Base-by-base conservation (phyloP, 2,888 invertebrate genomes). In the Apodemia zela region DNA sequence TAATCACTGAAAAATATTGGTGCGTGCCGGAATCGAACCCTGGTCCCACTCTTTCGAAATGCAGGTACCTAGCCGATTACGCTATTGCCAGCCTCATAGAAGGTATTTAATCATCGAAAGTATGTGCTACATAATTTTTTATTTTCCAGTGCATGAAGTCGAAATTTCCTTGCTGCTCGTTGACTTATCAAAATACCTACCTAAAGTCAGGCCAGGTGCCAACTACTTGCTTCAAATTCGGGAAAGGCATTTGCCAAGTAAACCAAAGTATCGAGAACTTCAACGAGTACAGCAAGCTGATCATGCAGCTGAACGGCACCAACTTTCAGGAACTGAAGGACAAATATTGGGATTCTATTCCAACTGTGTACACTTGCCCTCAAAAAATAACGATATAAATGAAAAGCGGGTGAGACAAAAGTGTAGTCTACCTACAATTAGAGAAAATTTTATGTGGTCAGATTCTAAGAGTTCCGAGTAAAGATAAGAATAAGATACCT, bases 301-400 rank as follows among this genome's bases (percentile, higher is more conserved):
- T 51, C 6, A 8, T 13, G 17, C 51, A 51, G 13, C 15, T 51
- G 51, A 51, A 51, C 51, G 18, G 18, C 51, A 51, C 51, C 51
- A 51, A 51, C 51, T 51, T 51, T 51, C 51, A 51, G 3, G 51
- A 51, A 51, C 51, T 51, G 51, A 51, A 51, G 21, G 13, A 17
- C 51, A 51, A 51, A 15, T 51, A 51, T 51, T 51, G 11, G 51
- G 15, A 13, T 51, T 51, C 51, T 15, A 51, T 51, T 51, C 51
- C 18, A 51, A 51, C 17, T 51, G 51, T 51, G 51, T 51, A 51
- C 51, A 17, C 51, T 51, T 51, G 51, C 51, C 51, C 51, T 51
- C 51, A 51, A 51, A 51, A 29, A 51, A 51, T 51, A 51, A 51
- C 51, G 6, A 13, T 18, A 51, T 18, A 51, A 51, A 51, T 51